Evolutionary conservation across 2,888 invertebrate genomes (phyloP).

Genomic region (Athalia rosae): DNA sequence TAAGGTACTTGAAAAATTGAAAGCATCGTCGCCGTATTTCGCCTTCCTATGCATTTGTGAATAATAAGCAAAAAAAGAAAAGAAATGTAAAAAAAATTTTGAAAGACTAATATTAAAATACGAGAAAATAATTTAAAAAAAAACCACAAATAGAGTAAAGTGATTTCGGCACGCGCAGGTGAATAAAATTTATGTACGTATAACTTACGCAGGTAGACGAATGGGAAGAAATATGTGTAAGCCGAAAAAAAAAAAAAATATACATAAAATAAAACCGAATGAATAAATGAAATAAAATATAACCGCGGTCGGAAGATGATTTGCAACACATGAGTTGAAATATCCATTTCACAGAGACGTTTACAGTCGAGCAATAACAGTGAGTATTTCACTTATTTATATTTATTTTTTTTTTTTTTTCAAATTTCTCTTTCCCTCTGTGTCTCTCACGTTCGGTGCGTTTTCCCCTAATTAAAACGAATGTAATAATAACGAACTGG

Average conservation of each 20-base stretch:
- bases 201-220: too few species aligned
- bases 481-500: too few species aligned
- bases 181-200: too few species aligned
- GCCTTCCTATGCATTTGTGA: background rate
- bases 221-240: background rate
- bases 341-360: too few species aligned
- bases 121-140: background rate
- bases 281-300: background rate
- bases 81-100: background rate
- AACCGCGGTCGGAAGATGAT: too few species aligned
- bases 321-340: too few species aligned
- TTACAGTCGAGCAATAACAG: too few species aligned
- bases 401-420: too few species aligned
- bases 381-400: too few species aligned
- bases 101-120: background rate
- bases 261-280: slow-evolving; percentile 2
- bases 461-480: too few species aligned
- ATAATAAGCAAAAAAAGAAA: background rate
- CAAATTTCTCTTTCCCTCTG: background rate
- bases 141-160: background rate
- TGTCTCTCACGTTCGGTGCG: background rate
- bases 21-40: background rate
- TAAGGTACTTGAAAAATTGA: too few species aligned
- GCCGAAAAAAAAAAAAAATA: background rate
- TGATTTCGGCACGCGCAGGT: too few species aligned